A percentile compares a stretch with the other conserved stretches of the same genome.
Conservation (phyloP, 2,113 vertebrate species). For the Psilopogon haemacephalus region DNA sequence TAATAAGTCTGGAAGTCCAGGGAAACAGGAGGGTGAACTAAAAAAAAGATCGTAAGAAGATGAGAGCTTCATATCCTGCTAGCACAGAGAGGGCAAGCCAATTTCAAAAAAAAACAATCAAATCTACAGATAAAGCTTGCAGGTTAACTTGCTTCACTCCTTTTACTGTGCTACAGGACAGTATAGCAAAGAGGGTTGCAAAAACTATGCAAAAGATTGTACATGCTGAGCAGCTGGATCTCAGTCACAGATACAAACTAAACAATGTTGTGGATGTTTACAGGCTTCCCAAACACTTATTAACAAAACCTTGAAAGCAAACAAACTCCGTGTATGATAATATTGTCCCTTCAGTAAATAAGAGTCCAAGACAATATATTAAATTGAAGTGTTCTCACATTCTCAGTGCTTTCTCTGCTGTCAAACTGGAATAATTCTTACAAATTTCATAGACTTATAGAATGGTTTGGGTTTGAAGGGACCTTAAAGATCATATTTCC, state of each 20-base stretch:
- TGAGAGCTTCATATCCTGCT: neutral
- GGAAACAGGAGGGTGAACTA: neutral
- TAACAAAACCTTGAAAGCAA: neutral
- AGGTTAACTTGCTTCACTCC: neutral
- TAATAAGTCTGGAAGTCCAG: neutral
- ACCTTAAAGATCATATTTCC: no score
- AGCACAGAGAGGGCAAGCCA: neutral
- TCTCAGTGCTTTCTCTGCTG: neutral
- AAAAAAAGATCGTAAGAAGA: neutral
- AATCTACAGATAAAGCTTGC: neutral
- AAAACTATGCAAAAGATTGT: neutral
- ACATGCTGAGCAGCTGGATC: accelerated
- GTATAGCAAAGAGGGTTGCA: neutral
- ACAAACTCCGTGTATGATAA: neutral
- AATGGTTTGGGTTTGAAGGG: no score
- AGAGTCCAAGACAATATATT: neutral
- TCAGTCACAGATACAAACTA: neutral
- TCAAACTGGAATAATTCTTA: neutral
- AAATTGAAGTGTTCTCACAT: neutral
- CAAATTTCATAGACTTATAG: neutral
- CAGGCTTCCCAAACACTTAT: neutral
- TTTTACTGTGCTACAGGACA: neutral
- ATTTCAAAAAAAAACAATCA: neutral
- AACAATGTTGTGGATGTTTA: accelerated
- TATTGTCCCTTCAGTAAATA: neutral